phyloP scores from a whole-genome alignment of 2,888 invertebrate genomes.

The Ectemnius lituratus region DNA sequence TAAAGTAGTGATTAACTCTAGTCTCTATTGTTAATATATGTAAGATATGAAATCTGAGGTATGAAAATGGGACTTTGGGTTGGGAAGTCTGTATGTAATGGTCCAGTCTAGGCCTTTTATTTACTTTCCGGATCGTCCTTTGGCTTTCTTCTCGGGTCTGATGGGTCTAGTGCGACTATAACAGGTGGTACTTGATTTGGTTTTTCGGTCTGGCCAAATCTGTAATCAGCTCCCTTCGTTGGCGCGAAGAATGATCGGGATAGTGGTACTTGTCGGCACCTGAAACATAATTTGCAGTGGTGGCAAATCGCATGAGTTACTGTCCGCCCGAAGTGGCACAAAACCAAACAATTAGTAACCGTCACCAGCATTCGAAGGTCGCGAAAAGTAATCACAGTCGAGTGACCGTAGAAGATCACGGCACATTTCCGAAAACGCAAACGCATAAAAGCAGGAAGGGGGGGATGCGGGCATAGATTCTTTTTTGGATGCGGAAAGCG shows the following conservation, averaged over 20 bases:
- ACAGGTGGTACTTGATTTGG: constrained; percentile 59
- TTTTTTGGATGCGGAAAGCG: neutral
- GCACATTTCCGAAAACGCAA: no score
- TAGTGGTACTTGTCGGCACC: constrained; percentile 59
- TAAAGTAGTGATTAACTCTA: neutral
- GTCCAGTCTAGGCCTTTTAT: constrained; percentile 15
- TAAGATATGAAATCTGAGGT: no score
- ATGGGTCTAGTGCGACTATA: constrained; percentile 61
- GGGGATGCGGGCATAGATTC: no score
- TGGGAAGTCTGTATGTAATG: neutral
- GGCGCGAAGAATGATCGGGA: constrained; percentile 48
- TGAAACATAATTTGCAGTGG: constrained; percentile 48
- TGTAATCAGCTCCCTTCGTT: constrained; percentile 57
- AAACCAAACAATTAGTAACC: no score
- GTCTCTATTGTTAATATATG: no score
- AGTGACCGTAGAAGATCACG: no score
- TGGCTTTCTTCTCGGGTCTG: constrained; percentile 70
- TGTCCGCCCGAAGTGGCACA: no score
- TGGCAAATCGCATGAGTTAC: no score
- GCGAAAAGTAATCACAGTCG: no score
- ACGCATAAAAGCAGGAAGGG: no score
- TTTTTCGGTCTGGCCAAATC: constrained; percentile 54
- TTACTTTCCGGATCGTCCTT: constrained; percentile 70
- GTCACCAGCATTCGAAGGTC: no score
- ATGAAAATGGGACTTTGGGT: no score